phyloP scores from a whole-genome alignment of 2,113 vertebrate species.

The Uria lomvia region DNA sequence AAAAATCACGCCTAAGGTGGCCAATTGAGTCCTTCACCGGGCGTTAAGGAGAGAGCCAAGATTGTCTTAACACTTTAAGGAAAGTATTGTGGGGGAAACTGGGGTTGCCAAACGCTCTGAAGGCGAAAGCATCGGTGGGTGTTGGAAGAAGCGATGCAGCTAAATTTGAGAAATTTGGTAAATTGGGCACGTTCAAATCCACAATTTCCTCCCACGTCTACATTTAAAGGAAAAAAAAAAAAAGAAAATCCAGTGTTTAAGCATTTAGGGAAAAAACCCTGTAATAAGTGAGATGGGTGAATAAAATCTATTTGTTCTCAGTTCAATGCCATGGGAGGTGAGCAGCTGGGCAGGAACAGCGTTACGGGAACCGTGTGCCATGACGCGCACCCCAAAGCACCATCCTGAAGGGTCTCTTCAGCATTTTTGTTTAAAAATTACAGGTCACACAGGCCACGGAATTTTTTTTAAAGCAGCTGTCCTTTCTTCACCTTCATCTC shows the following conservation, averaged over 20 bases:
- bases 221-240: background rate
- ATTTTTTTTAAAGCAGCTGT: background rate
- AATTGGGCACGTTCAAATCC: background rate
- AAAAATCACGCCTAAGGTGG: background rate
- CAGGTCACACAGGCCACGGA: background rate
- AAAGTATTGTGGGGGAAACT: background rate
- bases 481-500: background rate
- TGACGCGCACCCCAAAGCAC: background rate
- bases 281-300: background rate
- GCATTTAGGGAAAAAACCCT: background rate
- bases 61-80: background rate
- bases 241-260: background rate
- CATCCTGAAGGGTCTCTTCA: background rate
- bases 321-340: background rate
- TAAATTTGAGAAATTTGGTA: background rate
- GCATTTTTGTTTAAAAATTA: background rate
- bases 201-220: background rate
- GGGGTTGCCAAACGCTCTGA: background rate
- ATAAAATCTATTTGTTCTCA: background rate
- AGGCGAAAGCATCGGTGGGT: background rate
- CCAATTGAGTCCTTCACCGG: background rate
- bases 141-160: background rate
- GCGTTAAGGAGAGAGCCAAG: background rate
- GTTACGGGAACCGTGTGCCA: background rate
- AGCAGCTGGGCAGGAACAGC: background rate